Evolutionary conservation across 2,888 invertebrate species (phyloP).

Genomic region (Pandemis corylana): DNA sequence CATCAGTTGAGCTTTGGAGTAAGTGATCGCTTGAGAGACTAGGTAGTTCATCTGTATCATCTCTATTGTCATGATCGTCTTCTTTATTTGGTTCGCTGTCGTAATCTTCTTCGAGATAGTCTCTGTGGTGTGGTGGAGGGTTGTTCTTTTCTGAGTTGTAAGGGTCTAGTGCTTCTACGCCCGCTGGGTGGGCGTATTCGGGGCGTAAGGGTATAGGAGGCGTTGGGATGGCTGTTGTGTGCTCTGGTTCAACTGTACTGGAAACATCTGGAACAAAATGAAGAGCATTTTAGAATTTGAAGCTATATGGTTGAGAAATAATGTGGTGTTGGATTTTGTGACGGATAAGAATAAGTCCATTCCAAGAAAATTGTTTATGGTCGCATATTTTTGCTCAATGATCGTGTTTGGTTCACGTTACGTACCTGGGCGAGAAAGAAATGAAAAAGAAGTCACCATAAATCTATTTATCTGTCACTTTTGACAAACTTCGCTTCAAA

Average conservation of each 20-base stretch:
- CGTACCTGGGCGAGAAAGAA: too few species aligned
- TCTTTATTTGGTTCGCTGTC: conserved; percentile 78
- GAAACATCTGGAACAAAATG: conserved; percentile 71
- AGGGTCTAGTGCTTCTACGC: conserved; percentile 79
- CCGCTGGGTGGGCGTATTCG: conserved; percentile 80
- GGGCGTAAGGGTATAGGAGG: conserved; percentile 75
- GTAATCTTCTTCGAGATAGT: conserved; percentile 81
- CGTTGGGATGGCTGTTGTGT: conserved; percentile 65
- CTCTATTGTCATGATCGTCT: conserved; percentile 77
- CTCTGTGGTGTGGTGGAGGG: conserved; percentile 69
- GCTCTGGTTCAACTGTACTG: conserved; percentile 71
- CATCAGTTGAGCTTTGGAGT: conserved; percentile 86
- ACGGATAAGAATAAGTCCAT: too few species aligned
- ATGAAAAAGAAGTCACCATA: too few species aligned
- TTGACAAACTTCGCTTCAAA: too few species aligned
- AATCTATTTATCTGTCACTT: too few species aligned
- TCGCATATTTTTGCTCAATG: too few species aligned
- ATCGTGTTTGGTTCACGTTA: too few species aligned
- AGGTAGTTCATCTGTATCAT: conserved; percentile 79
- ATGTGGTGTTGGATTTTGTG: too few species aligned
- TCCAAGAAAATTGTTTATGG: too few species aligned
- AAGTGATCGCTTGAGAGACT: conserved; percentile 79
- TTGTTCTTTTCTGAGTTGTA: conserved; percentile 78
- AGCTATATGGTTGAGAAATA: neutral
- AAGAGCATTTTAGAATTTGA: conserved; percentile 4